phyloP scores from a whole-genome alignment of 1,140 invertebrate genomes.

The Orius laevigatus region DNA sequence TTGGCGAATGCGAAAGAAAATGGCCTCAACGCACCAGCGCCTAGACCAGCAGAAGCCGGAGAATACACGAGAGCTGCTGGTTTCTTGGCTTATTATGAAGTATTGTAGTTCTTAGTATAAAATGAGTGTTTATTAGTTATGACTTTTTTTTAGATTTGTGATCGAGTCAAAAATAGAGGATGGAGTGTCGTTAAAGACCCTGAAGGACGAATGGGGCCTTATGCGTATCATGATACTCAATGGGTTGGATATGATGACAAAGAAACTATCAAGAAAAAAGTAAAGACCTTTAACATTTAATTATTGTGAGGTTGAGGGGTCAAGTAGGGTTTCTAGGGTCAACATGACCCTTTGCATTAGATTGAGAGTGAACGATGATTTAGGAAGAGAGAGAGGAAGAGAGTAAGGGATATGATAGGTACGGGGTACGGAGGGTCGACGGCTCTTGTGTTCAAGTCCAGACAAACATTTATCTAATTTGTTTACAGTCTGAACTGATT shows the following conservation, averaged over 20 bases:
- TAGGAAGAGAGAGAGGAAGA: not conserved
- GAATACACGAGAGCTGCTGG: conserved; percentile 64
- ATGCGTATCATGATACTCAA: conserved; percentile 67
- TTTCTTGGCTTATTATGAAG: conserved; percentile 78
- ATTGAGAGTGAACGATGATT: not conserved
- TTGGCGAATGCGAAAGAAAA: conserved; percentile 37
- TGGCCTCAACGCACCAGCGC: conserved; percentile 54
- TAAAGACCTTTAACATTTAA: no score
- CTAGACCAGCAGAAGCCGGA: conserved; percentile 56
- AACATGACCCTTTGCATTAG: no score
- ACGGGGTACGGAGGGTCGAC: not conserved
- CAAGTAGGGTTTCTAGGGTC: no score
- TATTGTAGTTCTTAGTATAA: conserved; percentile 24
- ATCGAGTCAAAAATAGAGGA: conserved; percentile 50
- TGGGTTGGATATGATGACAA: conserved; percentile 81
- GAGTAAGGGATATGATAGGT: not conserved
- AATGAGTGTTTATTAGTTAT: no score
- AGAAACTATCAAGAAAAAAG: conserved; percentile 58
- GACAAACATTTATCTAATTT: no score
- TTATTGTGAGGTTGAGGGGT: no score
- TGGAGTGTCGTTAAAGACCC: conserved; percentile 53
- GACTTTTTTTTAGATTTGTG: conserved; percentile 35
- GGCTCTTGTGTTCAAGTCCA: no score
- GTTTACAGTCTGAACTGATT: conserved; percentile 45
- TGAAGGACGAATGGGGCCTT: conserved; percentile 61